Conservation (phyloP, 2,797 vertebrate species). For the Sebastes melanostomus region DNA sequence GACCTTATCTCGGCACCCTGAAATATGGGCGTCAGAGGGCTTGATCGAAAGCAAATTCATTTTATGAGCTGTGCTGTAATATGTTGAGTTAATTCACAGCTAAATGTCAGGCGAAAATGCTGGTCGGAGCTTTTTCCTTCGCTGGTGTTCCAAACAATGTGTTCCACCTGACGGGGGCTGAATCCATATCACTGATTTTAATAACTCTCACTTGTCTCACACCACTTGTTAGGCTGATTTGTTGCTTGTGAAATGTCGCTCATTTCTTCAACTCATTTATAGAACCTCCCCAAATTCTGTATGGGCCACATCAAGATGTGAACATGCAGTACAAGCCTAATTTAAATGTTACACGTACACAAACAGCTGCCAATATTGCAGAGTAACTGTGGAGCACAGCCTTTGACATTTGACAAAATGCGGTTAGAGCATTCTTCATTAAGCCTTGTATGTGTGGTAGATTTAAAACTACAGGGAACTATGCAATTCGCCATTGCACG, state of each 20-base stretch:
- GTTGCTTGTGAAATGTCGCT: conserved; percentile 65
- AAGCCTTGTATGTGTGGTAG: too few species aligned
- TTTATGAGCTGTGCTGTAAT: conserved; percentile 70
- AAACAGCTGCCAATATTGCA: background rate
- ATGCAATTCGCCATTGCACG: background rate
- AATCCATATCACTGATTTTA: conserved; percentile 51
- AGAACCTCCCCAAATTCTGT: conserved; percentile 2
- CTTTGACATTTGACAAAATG: background rate
- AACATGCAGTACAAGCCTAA: conserved; percentile 8
- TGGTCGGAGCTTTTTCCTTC: conserved; percentile 28
- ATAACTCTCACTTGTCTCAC: conserved; percentile 47
- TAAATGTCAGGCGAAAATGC: conserved; percentile 83
- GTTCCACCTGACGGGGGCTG: conserved; percentile 52
- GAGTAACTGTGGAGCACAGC: background rate
- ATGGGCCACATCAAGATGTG: background rate
- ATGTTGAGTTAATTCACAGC: conserved; percentile 80
- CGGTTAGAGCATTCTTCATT: too few species aligned
- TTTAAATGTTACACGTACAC: conserved; percentile 26
- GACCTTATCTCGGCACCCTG: conserved; percentile 85
- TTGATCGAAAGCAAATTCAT: conserved; percentile 83
- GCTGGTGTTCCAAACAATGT: conserved; percentile 44
- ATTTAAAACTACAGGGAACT: background rate
- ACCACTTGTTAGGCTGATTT: conserved; percentile 53
- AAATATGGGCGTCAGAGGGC: conserved; percentile 62
- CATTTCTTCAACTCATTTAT: conserved; percentile 35